phyloP scores from a whole-genome alignment of 2,797 vertebrate genomes.

The Parauchenoglanis ngamensis region DNA sequence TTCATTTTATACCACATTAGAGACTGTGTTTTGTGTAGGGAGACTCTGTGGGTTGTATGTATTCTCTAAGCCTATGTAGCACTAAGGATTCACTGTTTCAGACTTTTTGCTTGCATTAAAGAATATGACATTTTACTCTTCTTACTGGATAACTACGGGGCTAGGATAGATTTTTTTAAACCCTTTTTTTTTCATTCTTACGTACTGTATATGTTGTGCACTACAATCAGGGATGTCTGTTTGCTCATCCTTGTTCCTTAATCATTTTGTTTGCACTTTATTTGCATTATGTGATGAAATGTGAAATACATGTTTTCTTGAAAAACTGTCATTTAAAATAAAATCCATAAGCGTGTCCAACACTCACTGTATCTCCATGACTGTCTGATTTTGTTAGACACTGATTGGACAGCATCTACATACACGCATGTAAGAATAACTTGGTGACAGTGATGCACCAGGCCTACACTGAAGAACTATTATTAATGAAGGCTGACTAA shows the following conservation, averaged over 20 bases:
- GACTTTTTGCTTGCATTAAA: slow-evolving; percentile 16
- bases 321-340: slow-evolving; percentile 36
- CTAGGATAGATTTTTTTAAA: slow-evolving; percentile 24
- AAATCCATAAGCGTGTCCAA: slow-evolving; percentile 21
- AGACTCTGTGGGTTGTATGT: slow-evolving; percentile 15
- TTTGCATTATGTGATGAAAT: slow-evolving; percentile 39
- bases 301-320: slow-evolving; percentile 25
- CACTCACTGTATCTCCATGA: too few species aligned
- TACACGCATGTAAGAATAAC: neutral
- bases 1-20: slow-evolving; percentile 47
- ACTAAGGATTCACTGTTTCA: slow-evolving; percentile 12
- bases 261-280: slow-evolving; percentile 53
- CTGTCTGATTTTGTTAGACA: neutral
- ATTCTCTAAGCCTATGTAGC: slow-evolving; percentile 11
- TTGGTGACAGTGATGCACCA: neutral
- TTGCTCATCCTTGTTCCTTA: slow-evolving; percentile 55
- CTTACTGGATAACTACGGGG: slow-evolving; percentile 14
- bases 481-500: too few species aligned
- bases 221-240: slow-evolving; percentile 63
- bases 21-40: slow-evolving; percentile 44
- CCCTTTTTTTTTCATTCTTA: slow-evolving; percentile 36
- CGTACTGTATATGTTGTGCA: slow-evolving; percentile 43
- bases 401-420: neutral
- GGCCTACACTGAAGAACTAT: neutral
- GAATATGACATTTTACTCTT: slow-evolving; percentile 17